Evolutionary conservation across 30 jellyfish, hydroid and myxozoan genomes (phyloP).

Genomic region (Rhopilema esculentum): DNA sequence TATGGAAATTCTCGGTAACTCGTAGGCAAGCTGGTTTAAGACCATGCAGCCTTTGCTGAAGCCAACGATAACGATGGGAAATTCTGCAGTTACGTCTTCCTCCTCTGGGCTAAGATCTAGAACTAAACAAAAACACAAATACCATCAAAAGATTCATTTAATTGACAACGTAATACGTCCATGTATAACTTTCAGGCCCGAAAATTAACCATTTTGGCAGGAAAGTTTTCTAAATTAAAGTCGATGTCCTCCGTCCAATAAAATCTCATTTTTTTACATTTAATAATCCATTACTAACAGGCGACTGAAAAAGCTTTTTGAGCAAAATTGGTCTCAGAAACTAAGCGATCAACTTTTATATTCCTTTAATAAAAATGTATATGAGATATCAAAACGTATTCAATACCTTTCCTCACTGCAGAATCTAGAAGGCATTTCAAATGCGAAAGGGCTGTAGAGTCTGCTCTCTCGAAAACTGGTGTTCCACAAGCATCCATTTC

Average conservation of each 20-base stretch:
- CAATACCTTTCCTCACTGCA: slow-evolving; percentile 64
- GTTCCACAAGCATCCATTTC: slow-evolving; percentile 84
- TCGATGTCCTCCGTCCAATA: too few species aligned
- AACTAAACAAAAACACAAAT: slow-evolving; percentile 13
- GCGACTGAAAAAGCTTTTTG: too few species aligned
- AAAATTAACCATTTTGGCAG: too few species aligned
- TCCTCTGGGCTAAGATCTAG: slow-evolving; percentile 61
- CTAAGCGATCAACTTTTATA: too few species aligned
- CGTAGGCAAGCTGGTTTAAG: slow-evolving; percentile 81
- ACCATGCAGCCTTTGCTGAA: slow-evolving; percentile 95
- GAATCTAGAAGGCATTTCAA: slow-evolving; percentile 50
- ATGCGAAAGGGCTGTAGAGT: slow-evolving; percentile 66
- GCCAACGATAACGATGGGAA: slow-evolving; percentile 74
- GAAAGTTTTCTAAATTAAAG: too few species aligned
- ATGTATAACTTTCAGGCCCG: too few species aligned
- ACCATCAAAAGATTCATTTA: not conserved
- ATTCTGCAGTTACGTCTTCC: slow-evolving; percentile 60
- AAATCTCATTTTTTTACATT: too few species aligned
- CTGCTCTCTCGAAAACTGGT: slow-evolving; percentile 65
- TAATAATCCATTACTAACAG: too few species aligned
- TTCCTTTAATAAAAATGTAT: too few species aligned
- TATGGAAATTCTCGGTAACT: slow-evolving; percentile 57
- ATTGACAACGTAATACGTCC: not conserved
- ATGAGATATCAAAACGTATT: too few species aligned
- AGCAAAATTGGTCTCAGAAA: too few species aligned